Conservation (phyloP, 1,140 invertebrate genomes). For the Adelges cooleyi region DNA sequence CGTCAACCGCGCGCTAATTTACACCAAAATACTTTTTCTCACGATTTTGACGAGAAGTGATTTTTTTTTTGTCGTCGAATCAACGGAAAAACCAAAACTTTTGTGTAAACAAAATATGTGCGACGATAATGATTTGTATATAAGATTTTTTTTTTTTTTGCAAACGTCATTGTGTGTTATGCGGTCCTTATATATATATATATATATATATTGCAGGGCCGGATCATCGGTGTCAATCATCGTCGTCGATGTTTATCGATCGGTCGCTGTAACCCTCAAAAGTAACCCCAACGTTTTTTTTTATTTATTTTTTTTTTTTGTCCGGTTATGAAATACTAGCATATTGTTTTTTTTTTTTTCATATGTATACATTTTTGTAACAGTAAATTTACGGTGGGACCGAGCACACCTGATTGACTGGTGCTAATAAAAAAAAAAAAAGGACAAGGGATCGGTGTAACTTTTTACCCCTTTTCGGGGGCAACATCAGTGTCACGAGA, state of each 20-base stretch:
- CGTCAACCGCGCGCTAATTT: too few species aligned
- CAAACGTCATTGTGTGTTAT: slow-evolving; percentile 11
- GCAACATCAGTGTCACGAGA: slow-evolving; percentile 26
- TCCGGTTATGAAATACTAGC: slow-evolving; percentile 17
- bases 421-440: slow-evolving; percentile 10
- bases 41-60: background rate
- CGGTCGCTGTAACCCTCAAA: slow-evolving; percentile 23
- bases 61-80: too few species aligned
- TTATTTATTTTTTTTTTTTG: background rate
- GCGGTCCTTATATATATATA: too few species aligned
- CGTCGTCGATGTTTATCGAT: slow-evolving; percentile 28
- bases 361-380: background rate
- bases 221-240: slow-evolving; percentile 28
- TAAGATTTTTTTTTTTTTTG: background rate
- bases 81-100: slow-evolving; percentile 5
- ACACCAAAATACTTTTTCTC: background rate
- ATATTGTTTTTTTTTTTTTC: slow-evolving; percentile 16
- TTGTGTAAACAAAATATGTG: slow-evolving; percentile 27
- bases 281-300: slow-evolving; percentile 11
- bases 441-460: slow-evolving; percentile 22
- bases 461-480: slow-evolving; percentile 25
- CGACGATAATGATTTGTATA: slow-evolving; percentile 1
- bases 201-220: too few species aligned
- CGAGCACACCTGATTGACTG: slow-evolving; percentile 28
- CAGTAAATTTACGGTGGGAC: slow-evolving; percentile 27